A percentile compares a stretch with the other conserved stretches of the same genome.
Evolutionary conservation across 2,797 vertebrate species (phyloP).

Genomic region (Ficedula albicollis): DNA sequence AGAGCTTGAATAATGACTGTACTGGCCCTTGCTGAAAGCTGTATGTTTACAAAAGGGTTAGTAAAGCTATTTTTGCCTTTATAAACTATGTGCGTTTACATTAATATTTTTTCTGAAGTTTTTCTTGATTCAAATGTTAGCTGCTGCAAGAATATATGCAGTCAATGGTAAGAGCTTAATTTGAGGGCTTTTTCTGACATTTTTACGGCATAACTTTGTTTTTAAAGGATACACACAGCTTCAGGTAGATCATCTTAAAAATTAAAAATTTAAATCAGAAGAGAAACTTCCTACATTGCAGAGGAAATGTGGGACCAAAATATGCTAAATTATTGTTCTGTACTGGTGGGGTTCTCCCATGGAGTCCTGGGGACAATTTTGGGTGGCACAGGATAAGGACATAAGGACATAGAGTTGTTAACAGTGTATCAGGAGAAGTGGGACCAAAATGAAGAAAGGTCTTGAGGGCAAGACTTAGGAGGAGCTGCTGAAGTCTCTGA

Average conservation of each 20-base stretch:
- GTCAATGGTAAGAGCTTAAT: constrained; percentile 17
- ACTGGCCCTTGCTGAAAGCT: constrained; percentile 67
- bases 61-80: constrained; percentile 74
- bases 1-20: constrained; percentile 66
- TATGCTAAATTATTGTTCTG: neutral
- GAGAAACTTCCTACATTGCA: neutral
- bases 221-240: neutral
- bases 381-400: neutral
- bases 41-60: constrained; percentile 74
- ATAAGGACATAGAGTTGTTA: accelerated
- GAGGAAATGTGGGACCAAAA: neutral
- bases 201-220: neutral
- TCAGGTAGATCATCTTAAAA: neutral
- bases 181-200: neutral
- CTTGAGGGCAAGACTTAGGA: accelerated
- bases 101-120: constrained; percentile 70
- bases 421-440: neutral
- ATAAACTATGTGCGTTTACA: constrained; percentile 69
- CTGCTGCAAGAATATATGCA: constrained; percentile 23
- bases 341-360: accelerated
- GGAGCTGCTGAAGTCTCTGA: neutral
- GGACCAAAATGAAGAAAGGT: neutral
- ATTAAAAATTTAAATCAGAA: neutral
- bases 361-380: neutral
- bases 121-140: constrained; percentile 64